A percentile compares a stretch with the other conserved stretches of the same genome.
Evolutionary conservation across 2,888 invertebrate species (phyloP).

Genomic region (Caenorhabditis japonica): DNA sequence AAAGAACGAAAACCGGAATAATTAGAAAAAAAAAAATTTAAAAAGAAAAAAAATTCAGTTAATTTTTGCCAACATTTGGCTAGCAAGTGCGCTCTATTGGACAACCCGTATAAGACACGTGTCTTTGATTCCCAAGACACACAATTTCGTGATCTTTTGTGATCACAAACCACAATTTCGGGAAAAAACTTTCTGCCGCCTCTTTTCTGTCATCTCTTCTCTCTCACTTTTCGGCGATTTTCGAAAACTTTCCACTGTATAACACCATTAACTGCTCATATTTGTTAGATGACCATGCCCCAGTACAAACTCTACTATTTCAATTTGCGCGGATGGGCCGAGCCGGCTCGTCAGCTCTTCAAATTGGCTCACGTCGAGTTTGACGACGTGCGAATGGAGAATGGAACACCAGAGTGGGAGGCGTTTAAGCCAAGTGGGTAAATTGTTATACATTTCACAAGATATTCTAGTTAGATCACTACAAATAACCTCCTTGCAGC

Average conservation of each 20-base stretch:
- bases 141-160: too few species aligned
- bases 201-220: too few species aligned
- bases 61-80: too few species aligned
- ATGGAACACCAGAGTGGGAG: conserved; percentile 33
- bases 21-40: too few species aligned
- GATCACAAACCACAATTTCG: too few species aligned
- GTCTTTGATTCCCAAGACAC: too few species aligned
- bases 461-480: conserved; percentile 7
- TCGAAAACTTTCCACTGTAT: conserved; percentile 9
- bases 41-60: too few species aligned
- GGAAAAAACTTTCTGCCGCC: too few species aligned
- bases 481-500: conserved; percentile 25
- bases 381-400: conserved; percentile 46
- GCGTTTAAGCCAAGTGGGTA: conserved; percentile 39
- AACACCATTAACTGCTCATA: conserved; percentile 6
- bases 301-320: conserved; percentile 58
- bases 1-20: too few species aligned
- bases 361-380: conserved; percentile 48
- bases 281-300: conserved; percentile 34
- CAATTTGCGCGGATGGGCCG: conserved; percentile 51
- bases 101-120: too few species aligned
- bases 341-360: conserved; percentile 46
- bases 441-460: background rate
- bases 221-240: conserved; percentile 11
- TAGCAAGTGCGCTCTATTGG: too few species aligned